phyloP scores from a whole-genome alignment of 2,888 invertebrate genomes.

The Tethea ocularis region DNA sequence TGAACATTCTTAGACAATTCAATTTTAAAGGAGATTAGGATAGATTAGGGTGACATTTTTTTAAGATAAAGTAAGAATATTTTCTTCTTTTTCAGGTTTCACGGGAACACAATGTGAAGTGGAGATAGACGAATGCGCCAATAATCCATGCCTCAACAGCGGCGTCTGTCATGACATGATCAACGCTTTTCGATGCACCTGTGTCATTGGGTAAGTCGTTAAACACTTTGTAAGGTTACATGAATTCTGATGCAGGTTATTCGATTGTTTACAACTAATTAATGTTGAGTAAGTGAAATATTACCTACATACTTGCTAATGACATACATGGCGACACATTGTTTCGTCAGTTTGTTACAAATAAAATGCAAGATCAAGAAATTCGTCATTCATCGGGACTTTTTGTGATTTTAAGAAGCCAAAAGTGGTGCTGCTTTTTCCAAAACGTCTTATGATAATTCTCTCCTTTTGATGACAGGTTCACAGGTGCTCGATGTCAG shows the following conservation, averaged over 20 bases:
- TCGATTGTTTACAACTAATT: too few relatives aligned
- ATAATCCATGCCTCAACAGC: slow-evolving; percentile 93
- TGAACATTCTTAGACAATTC: too few relatives aligned
- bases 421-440: too few relatives aligned
- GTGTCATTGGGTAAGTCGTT: slow-evolving; percentile 87
- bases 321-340: too few relatives aligned
- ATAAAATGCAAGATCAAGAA: too few relatives aligned
- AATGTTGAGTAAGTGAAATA: too few relatives aligned
- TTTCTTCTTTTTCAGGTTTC: slow-evolving; percentile 85
- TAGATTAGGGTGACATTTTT: too few relatives aligned
- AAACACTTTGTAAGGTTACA: neutral
- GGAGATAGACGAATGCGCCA: slow-evolving; percentile 95
- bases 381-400: too few relatives aligned
- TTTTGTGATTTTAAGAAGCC: too few relatives aligned
- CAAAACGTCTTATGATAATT: neutral
- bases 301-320: too few relatives aligned
- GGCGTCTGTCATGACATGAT: slow-evolving; percentile 94
- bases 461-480: slow-evolving; percentile 60
- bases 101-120: slow-evolving; percentile 95
- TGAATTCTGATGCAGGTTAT: neutral
- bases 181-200: slow-evolving; percentile 94
- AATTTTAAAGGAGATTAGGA: too few relatives aligned
- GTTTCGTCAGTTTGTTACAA: too few relatives aligned
- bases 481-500: slow-evolving; percentile 93
- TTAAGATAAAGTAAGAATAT: slow-evolving; percentile 2